Evolutionary conservation across 1,140 invertebrate genomes (phyloP).

Genomic region (Subanguina moxae): DNA sequence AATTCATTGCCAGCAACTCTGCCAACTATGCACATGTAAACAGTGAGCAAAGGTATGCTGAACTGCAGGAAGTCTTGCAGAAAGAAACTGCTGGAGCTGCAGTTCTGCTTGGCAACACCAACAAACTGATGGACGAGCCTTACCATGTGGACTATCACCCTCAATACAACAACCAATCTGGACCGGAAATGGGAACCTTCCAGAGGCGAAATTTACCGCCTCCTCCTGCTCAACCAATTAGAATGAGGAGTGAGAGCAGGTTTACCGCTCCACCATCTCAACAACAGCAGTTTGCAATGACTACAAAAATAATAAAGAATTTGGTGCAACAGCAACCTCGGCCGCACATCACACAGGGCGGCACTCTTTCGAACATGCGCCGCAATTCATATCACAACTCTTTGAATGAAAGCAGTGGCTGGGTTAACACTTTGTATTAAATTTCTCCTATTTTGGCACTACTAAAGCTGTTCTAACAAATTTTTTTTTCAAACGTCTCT

Average conservation of each 20-base stretch:
- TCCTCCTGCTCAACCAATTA: neutral
- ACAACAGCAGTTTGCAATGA: neutral
- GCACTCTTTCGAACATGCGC: conserved; percentile 11
- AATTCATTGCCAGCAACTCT: conserved; percentile 87
- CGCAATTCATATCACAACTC: conserved; percentile 45
- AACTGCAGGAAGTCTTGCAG: conserved; percentile 35
- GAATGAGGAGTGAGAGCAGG: conserved; percentile 5
- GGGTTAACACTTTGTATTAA: conserved; percentile 1
- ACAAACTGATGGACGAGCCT: neutral
- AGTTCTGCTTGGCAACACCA: neutral
- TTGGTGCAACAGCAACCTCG: neutral
- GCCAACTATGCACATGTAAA: conserved; percentile 61
- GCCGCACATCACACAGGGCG: neutral
- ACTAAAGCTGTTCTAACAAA: no score
- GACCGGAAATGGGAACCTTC: neutral
- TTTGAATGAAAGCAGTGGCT: conserved; percentile 19
- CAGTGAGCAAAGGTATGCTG: conserved; percentile 35
- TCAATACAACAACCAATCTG: conserved; percentile 5
- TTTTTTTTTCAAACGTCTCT: no score
- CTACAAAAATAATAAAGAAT: neutral
- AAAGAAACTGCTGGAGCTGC: conserved; percentile 7
- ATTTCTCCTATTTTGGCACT: neutral
- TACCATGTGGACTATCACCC: conserved; percentile 7
- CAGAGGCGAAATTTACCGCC: conserved; percentile 10
- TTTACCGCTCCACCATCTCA: conserved; percentile 9